Percentiles rank a stretch among this genome's conserved stretches.
phyloP scores from a whole-genome alignment of 2,888 invertebrate genomes.

The Chelonus formosanus region DNA sequence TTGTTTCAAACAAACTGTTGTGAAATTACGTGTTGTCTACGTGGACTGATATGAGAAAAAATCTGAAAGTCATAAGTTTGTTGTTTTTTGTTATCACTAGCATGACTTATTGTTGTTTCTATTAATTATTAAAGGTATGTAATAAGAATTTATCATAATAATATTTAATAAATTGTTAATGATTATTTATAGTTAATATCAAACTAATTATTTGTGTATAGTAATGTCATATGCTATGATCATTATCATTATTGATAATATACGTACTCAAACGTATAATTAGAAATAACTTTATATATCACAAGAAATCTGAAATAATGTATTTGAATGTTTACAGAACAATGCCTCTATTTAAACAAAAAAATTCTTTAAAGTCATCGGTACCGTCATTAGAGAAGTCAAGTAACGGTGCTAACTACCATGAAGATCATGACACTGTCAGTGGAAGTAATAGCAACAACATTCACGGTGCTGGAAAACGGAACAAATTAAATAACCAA shows the following conservation, averaged over 20 bases:
- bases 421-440: conserved; percentile 39
- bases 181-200: no score
- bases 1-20: not conserved
- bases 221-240: no score
- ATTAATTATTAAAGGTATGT: no score
- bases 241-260: not conserved
- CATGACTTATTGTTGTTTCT: no score
- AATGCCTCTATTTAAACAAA: conserved; percentile 60
- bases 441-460: conserved; percentile 34
- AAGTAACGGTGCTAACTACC: conserved; percentile 42
- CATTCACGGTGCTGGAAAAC: conserved; percentile 44
- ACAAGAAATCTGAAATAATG: not conserved
- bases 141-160: no score
- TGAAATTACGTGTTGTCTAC: not conserved
- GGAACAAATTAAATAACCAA: conserved; percentile 39
- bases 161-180: no score
- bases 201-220: no score
- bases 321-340: conserved; percentile 2
- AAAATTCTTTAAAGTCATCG: conserved; percentile 42
- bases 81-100: no score
- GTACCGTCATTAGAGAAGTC: conserved; percentile 43
- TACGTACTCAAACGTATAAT: not conserved
- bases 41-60: no score
- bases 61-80: no score
- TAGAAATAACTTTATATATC: not conserved